phyloP scores from a whole-genome alignment of 2,797 vertebrate genomes.

The Gallirallus australis region DNA sequence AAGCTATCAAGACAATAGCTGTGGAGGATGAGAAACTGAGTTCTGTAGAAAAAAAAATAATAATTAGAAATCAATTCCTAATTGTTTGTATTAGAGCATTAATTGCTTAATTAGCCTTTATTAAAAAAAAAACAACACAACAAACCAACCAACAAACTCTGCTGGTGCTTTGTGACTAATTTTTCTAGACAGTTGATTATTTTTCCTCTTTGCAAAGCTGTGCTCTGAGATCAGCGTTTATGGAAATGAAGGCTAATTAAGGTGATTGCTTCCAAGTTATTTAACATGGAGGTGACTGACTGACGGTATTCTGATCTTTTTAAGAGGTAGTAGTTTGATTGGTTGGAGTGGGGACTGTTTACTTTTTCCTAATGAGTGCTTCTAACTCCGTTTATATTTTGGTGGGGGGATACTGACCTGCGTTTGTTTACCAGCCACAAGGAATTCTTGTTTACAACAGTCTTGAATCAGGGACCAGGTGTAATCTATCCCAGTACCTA shows the following conservation, averaged over 20 bases:
- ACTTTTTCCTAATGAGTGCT: background rate
- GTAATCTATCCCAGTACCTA: background rate
- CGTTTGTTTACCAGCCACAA: background rate
- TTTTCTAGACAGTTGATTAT: slow-evolving; percentile 46
- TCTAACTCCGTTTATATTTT: background rate
- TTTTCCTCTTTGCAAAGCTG: background rate
- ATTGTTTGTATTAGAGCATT: slow-evolving; percentile 53
- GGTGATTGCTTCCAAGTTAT: background rate
- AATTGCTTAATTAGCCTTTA: slow-evolving; percentile 65
- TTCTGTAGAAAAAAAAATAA: background rate
- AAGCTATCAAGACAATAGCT: background rate
- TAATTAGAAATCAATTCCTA: slow-evolving; percentile 26
- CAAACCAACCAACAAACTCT: background rate
- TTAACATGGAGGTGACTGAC: background rate
- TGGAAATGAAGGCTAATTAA: slow-evolving; percentile 62
- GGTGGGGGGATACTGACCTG: background rate
- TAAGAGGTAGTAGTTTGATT: background rate
- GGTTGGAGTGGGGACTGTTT: background rate
- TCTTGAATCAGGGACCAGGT: background rate
- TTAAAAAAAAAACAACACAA: slow-evolving; percentile 19
- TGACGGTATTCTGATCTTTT: background rate
- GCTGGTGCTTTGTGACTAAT: slow-evolving; percentile 51
- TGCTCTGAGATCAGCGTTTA: background rate
- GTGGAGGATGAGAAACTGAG: background rate
- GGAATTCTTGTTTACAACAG: background rate